These are phyloP conservation scores for Loripinus fragilis DNA, from an alignment of 2,888 invertebrate genomes.

Conservation along the genomic window DNA sequence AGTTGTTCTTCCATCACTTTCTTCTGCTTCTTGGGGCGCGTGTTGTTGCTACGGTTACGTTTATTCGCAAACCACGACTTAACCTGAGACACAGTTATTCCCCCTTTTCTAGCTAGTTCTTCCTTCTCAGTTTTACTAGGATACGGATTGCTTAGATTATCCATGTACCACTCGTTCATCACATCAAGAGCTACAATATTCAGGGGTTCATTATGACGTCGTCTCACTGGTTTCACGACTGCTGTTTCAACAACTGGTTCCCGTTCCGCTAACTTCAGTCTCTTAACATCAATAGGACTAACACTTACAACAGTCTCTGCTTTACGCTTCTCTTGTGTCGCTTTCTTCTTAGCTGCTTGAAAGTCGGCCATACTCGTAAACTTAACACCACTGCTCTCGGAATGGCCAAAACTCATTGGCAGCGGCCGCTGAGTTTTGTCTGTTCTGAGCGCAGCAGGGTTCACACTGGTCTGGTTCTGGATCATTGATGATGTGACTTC, in stretches of 20 bases:
- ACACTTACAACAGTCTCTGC: not conserved
- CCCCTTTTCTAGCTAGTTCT: slow-evolving; percentile 72
- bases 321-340: slow-evolving; percentile 19
- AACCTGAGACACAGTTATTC: slow-evolving; percentile 76
- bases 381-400: not conserved
- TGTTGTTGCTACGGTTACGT: slow-evolving; percentile 79
- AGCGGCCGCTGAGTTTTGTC: too few species aligned
- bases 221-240: slow-evolving; percentile 32
- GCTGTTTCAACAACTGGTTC: slow-evolving; percentile 1
- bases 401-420: too few species aligned
- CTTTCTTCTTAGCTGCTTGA: slow-evolving; percentile 30
- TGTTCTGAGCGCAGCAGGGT: too few species aligned
- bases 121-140: slow-evolving; percentile 76
- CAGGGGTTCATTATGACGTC: slow-evolving; percentile 77
- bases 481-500: not conserved
- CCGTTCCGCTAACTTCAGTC: not conserved
- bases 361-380: slow-evolving; percentile 40
- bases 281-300: slow-evolving; percentile 8
- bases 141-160: slow-evolving; percentile 75
- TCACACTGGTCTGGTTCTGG: not conserved
- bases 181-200: slow-evolving; percentile 69
- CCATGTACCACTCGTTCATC: slow-evolving; percentile 78
- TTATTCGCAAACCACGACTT: slow-evolving; percentile 82
- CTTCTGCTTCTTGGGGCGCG: slow-evolving; percentile 78
- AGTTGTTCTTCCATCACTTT: slow-evolving; percentile 73